Conservation (phyloP, 2,797 vertebrate species). For the Periophthalmus magnuspinnatus region DNA sequence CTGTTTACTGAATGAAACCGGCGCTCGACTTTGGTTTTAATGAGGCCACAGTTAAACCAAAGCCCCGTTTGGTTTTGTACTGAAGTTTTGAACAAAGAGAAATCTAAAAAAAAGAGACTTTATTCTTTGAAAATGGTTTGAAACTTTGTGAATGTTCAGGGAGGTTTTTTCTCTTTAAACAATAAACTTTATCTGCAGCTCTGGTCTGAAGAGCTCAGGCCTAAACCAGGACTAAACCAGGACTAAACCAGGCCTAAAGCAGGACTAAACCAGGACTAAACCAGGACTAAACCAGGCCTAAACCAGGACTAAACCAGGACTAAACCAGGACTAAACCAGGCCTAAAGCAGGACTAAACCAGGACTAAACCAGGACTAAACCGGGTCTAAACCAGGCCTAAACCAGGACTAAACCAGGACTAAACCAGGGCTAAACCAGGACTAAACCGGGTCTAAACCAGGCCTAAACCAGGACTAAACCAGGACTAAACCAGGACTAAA, state of each 20-base stretch:
- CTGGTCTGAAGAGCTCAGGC: too few relatives aligned
- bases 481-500: background rate
- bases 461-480: background rate
- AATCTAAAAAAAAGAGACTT: too few relatives aligned
- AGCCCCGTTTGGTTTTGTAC: too few relatives aligned
- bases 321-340: background rate
- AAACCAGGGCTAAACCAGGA: background rate
- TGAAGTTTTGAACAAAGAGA: too few relatives aligned
- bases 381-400: background rate
- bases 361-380: background rate
- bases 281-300: background rate
- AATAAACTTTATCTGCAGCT: too few relatives aligned
- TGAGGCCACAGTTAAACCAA: too few relatives aligned
- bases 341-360: background rate
- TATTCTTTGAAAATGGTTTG: too few relatives aligned
- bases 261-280: background rate
- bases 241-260: background rate
- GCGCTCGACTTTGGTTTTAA: too few relatives aligned
- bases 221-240: background rate
- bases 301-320: background rate
- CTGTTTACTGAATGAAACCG: too few relatives aligned
- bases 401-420: background rate
- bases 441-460: background rate
- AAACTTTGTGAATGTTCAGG: too few relatives aligned
- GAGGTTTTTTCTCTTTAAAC: too few relatives aligned